Evolutionary conservation across 37 sponge, comb jelly and placozoan genomes (phyloP), one percentile per base, ranked within the genome.

Genomic region (Dysidea cf. avara): DNA sequence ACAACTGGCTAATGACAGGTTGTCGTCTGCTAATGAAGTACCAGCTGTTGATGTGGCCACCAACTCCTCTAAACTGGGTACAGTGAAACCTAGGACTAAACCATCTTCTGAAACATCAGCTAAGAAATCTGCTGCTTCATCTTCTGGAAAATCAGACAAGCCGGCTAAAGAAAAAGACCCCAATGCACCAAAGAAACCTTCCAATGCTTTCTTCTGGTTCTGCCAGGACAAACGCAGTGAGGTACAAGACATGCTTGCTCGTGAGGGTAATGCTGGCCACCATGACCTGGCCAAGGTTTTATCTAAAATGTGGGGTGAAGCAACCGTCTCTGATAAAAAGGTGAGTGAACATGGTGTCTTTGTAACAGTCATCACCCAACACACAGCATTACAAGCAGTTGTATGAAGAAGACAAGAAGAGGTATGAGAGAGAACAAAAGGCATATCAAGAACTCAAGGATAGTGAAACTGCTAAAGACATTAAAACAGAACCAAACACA

Each of bases 131-230:
- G 20, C 3, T 46, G 39, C 22, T 39, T 3, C 79, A 14, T 12
- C 69, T 4, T 66, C 65, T 62, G 43, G 39, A 32, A 66, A 7
- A 37, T 37, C 37, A 39, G 46, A 36, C 12, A 71, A 75, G 53
- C 60, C 9, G 9, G 7, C 46, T 43, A 43, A 75, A n/a, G 76
- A 75, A 7, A 4, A 62, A 9, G 80, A 88, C 56, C 80, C 89
- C 39, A 62, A 73, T 62, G 69, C 83, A 39, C 92, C 92, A 4
- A 80, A 81, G 67, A 86, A 86, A 50, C 92, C 92, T 17, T 74
- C 88, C 7, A 91, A 91, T 48, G 83, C 92, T 3, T 91, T 91
- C 54, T 87, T 91, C 61, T 76, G 83, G 75, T 91, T 91, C 36
- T 91, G 88, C 32, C 92, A 91, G 43, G 87, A 86, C 26, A 57